Conservation (phyloP, 2,113 vertebrate genomes). For the Pycnonotus jocosus region DNA sequence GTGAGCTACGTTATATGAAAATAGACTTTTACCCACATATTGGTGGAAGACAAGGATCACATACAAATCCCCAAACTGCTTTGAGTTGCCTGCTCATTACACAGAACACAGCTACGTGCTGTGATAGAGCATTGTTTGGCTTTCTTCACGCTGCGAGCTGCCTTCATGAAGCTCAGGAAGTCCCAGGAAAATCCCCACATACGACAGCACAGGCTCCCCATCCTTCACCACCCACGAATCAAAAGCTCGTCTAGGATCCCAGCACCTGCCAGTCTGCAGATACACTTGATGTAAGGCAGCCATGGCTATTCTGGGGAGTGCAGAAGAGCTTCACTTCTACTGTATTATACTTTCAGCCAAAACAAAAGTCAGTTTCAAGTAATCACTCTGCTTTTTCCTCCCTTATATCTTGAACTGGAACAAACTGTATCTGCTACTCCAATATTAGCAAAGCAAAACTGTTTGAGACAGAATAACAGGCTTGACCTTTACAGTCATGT, state of each 20-base stretch:
- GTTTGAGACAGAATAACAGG: background rate
- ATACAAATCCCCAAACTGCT: background rate
- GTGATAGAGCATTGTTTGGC: too few species aligned
- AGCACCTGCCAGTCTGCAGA: background rate
- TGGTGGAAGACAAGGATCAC: too few species aligned
- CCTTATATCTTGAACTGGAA: background rate
- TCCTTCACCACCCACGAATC: background rate
- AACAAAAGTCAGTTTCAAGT: background rate
- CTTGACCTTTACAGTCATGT: background rate
- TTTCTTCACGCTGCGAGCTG: background rate
- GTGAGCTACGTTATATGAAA: fast-evolving
- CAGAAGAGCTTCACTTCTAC: fast-evolving
- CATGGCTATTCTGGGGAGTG: fast-evolving
- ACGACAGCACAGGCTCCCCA: background rate
- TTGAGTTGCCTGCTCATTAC: background rate
- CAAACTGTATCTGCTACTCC: background rate
- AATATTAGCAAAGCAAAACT: background rate
- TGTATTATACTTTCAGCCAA: background rate
- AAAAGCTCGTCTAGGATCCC: background rate
- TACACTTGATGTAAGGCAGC: background rate
- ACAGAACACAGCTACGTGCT: background rate
- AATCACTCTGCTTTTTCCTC: fast-evolving
- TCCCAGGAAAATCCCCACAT: background rate
- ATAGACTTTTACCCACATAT: background rate
- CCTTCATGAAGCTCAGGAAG: background rate